phyloP scores from a whole-genome alignment of 2,113 vertebrate species.

The Syrmaticus mikado region DNA sequence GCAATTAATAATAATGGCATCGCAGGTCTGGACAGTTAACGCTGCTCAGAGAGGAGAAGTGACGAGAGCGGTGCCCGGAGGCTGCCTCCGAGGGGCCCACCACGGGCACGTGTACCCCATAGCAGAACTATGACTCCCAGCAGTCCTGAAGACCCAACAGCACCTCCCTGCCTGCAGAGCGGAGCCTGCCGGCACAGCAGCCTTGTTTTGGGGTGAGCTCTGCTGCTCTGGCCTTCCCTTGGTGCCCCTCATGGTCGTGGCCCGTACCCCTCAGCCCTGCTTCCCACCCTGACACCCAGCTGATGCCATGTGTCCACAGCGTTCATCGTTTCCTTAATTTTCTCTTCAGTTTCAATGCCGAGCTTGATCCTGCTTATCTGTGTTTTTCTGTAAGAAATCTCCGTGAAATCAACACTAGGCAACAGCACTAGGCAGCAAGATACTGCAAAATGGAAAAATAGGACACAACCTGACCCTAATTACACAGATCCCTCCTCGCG shows the following conservation, averaged over 20 bases:
- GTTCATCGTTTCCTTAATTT: neutral
- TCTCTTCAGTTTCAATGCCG: neutral
- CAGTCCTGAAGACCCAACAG: fast-evolving
- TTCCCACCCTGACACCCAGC: neutral
- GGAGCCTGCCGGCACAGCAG: neutral
- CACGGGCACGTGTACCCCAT: fast-evolving
- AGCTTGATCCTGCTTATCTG: neutral
- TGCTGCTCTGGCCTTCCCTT: neutral
- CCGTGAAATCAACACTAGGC: neutral
- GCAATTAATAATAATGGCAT: neutral
- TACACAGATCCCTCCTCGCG: neutral
- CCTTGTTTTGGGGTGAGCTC: neutral
- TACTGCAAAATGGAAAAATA: neutral
- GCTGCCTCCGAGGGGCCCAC: neutral
- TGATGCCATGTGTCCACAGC: neutral
- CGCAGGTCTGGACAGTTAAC: neutral
- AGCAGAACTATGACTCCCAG: neutral
- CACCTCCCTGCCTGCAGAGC: neutral
- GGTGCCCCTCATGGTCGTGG: neutral
- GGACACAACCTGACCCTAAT: neutral
- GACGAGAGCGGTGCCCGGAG: neutral
- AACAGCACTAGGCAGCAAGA: neutral
- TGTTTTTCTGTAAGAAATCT: neutral
- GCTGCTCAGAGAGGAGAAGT: neutral
- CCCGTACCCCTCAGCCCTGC: neutral